Evolutionary conservation across 2,888 invertebrate genomes (phyloP), one percentile per base, ranked within the genome.

Genomic region (Dynastes hyllus): DNA sequence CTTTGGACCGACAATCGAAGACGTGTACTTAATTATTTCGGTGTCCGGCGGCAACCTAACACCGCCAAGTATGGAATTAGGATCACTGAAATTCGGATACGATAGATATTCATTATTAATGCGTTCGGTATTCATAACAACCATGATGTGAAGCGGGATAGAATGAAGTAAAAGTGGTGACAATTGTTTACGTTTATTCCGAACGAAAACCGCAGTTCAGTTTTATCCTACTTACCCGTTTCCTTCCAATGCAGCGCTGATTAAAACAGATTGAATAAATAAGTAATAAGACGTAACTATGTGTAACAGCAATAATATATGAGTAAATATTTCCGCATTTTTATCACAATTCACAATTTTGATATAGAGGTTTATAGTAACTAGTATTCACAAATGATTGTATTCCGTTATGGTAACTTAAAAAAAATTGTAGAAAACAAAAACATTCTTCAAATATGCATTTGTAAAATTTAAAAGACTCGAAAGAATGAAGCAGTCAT

Each of bases 11-110:
- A 95, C 94, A 86, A 96, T 93, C 80, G 95, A 95, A 83, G 96
- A 96, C 83, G 96, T 96, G 88, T 96, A 96, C 89, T 96, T 96
- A 87, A 96, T 96, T 82, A 96, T 96, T 90, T 96, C 96, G 66
- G 96, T 96, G 87, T 96, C 96, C 55, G 96, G 96, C 82, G 96
- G 96, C 85, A 96, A 90, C 81, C 96, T 92, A 70, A 96, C 96
- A 53, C 94, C 95, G 80, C 96, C 96, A 87, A 96, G 90, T 87
- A 96, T 93, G 85, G 96, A 95, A 83, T 95, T 93, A 80, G 95
- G 94, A 90, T 95, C 95, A 90, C 95, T 96, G 90, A 89, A 88
- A 79, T 80, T 81, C 29, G 32, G 63, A 29, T 32, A 29, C 11
- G 29, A 11, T 61, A 16, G 9, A 9, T 63, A 63, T 13, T 63